A percentile compares a stretch with the other conserved stretches of the same genome.
Conservation (phyloP, 2,113 vertebrate genomes). For the Pluvianellus socialis region DNA sequence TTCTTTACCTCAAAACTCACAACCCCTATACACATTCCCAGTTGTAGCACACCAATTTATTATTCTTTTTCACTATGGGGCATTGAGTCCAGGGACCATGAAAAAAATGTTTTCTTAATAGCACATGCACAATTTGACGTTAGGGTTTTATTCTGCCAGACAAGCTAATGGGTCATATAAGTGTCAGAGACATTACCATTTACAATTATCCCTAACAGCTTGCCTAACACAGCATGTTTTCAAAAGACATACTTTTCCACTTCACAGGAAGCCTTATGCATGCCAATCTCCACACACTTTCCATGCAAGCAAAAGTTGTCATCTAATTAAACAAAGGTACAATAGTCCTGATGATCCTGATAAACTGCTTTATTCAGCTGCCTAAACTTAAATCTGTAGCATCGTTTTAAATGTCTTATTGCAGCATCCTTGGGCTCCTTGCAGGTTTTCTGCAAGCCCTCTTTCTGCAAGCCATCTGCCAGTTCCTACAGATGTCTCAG, state of each 20-base stretch:
- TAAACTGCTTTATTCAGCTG: not conserved
- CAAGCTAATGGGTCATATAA: constrained; percentile 45
- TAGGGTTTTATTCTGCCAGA: constrained; percentile 2
- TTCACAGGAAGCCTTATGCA: not conserved
- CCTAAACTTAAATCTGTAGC: not conserved
- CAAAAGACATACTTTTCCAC: not conserved
- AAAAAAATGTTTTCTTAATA: constrained; percentile 37
- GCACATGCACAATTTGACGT: constrained; percentile 20
- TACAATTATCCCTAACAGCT: constrained; percentile 33
- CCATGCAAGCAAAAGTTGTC: not conserved
- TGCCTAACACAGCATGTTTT: constrained; percentile 27
- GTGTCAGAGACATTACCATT: constrained; percentile 21
- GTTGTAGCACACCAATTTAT: not conserved
- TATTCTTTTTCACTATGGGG: not conserved
- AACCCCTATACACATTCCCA: not conserved
- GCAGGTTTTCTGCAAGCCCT: not conserved
- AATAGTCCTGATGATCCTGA: not conserved
- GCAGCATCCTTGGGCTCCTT: not conserved
- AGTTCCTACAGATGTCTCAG: not conserved
- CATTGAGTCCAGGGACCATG: not conserved
- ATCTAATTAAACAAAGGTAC: constrained; percentile 33
- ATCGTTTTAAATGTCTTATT: not conserved
- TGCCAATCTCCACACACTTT: not conserved
- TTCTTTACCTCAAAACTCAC: not conserved
- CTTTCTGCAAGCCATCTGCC: not conserved